Percentiles rank a stretch among this genome's conserved stretches.
phyloP scores from a whole-genome alignment of 2,113 vertebrate species.

The Thomomys bottae region DNA sequence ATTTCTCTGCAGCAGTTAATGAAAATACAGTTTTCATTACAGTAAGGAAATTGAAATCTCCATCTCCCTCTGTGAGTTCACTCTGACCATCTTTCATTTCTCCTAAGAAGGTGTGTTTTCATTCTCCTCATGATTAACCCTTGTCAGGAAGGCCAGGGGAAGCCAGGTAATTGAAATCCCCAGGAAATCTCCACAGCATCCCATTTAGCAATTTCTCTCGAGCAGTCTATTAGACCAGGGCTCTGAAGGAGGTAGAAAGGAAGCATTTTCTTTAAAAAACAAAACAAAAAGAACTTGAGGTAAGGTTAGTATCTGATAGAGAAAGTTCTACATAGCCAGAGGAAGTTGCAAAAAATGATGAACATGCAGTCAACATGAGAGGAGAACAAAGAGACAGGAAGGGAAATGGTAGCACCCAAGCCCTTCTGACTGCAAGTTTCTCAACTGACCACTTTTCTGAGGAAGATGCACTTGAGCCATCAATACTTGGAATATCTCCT shows the following conservation, averaged over 20 bases:
- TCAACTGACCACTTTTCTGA: not conserved
- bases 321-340: not conserved
- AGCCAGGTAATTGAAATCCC: conserved; percentile 28
- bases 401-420: not conserved
- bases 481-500: not conserved
- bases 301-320: not conserved
- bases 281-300: no score
- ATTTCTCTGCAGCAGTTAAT: conserved; percentile 41
- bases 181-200: conserved; percentile 6
- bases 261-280: not conserved
- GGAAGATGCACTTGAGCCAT: not conserved
- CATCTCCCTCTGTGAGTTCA: conserved; percentile 20
- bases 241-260: not conserved
- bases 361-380: not conserved
- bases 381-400: not conserved
- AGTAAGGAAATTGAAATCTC: conserved; percentile 64
- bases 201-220: not conserved
- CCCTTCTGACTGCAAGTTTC: not conserved
- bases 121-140: conserved; percentile 9
- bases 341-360: not conserved
- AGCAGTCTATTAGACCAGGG: not conserved
- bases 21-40: conserved; percentile 72
- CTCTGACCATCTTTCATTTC: conserved; percentile 32
- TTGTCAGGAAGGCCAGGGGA: not conserved
- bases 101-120: conserved; percentile 16